Evolutionary conservation across 2,888 invertebrate genomes (phyloP), one percentile per base, ranked within the genome.

Genomic region (Actias luna): DNA sequence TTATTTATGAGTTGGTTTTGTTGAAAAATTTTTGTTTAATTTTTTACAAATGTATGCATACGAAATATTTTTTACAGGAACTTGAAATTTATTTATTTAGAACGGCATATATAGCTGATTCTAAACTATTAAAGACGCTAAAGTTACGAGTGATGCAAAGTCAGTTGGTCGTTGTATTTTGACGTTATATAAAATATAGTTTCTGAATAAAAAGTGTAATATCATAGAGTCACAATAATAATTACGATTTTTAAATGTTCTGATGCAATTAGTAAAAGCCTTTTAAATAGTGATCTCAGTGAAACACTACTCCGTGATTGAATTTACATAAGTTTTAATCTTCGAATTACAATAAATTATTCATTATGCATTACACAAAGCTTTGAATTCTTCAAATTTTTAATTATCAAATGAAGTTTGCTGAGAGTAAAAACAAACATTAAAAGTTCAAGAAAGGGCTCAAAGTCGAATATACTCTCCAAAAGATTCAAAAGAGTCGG

Each of bases 401-500:
- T 59, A 33, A 55, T 59, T 63, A 66, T 27, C 25, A 39, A 42
- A 60, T 25, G 46, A 57, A 65, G 64, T 63, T 64, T 59, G 25
- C 25, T 2, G 22, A 50, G 25, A 33, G 33, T 46, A 60, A 60
- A 62, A 63, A 59, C 64, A 62, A 59, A 42, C 46, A 62, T 52
- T 60, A 61, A 62, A 65, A 65, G 58, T 63, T 58, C 46, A 61
- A 64, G 35, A 58, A 58, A 42, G 60, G 46, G 60, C 5, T 42
- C 27, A 27, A 59, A 61, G 63, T 65, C 60, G 61, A 68, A 65
- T 66, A 52, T 62, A 66, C 65, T 64, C 66, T 55, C 31, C 65
- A 64, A 67, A 67, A 64, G 69, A 64, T 65, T 66, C 46, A 62
- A 64, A 55, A 60, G 31, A 63, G 63, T 27, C 68, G 63, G 64